These are phyloP conservation scores for Sminthurides aquaticus DNA, from an alignment of 2,888 invertebrate species.

Conservation along the genomic window DNA sequence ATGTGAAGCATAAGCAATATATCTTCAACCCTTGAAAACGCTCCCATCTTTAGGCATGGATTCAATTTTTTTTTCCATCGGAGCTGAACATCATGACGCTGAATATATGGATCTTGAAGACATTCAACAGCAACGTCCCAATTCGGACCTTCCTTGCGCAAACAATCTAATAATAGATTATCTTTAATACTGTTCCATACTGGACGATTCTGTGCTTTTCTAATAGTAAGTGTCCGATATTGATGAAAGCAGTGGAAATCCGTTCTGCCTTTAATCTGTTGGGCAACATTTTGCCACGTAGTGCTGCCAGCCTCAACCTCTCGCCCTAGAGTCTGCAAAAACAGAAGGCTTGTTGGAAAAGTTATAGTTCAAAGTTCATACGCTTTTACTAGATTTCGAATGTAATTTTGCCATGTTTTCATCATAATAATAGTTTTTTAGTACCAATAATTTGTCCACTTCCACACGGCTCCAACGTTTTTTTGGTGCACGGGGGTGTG, in stretches of 20 bases:
- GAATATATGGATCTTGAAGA: conserved; percentile 25
- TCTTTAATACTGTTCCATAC: conserved; percentile 30
- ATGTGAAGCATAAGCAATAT: conserved; percentile 34
- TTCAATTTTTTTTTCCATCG: conserved; percentile 38
- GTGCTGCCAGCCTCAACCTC: neutral
- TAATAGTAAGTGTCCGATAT: conserved; percentile 24
- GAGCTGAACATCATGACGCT: conserved; percentile 32
- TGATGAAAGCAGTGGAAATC: conserved; percentile 32
- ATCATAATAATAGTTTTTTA: no score
- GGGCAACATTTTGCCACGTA: conserved; percentile 27
- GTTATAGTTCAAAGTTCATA: no score
- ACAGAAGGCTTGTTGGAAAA: no score
- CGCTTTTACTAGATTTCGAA: no score
- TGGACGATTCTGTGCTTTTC: conserved; percentile 19
- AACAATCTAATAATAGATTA: conserved; percentile 6
- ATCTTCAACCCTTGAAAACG: conserved; percentile 40
- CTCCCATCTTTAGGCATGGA: conserved; percentile 31
- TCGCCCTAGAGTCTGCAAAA: neutral
- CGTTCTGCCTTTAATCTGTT: conserved; percentile 23
- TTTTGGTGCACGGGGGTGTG: no score
- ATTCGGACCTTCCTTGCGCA: conserved; percentile 27
- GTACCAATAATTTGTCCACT: no score
- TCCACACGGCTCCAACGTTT: no score
- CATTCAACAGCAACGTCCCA: conserved; percentile 32
- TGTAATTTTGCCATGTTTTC: no score